A percentile compares a stretch with the other conserved stretches of the same genome.
These are phyloP conservation scores for Erebia aethiops DNA, from an alignment of 2,888 invertebrate genomes.

Conservation along the genomic window DNA sequence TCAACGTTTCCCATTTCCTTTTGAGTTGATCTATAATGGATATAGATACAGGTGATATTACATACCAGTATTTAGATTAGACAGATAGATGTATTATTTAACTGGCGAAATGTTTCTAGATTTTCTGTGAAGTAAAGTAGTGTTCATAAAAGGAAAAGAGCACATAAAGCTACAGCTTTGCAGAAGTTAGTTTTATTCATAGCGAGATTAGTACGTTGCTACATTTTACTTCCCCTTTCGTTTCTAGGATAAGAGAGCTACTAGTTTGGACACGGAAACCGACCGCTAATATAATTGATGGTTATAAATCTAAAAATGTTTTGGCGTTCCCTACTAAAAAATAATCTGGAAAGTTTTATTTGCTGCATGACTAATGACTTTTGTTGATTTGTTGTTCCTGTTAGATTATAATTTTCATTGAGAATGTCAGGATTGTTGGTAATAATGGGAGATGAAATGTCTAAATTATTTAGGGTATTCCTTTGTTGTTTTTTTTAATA, in stretches of 20 bases:
- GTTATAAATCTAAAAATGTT: conserved; percentile 62
- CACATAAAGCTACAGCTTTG: not conserved
- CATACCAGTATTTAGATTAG: not conserved
- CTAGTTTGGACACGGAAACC: conserved; percentile 65
- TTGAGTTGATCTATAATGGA: conserved; percentile 9
- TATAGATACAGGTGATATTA: conserved; percentile 3
- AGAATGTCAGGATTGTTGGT: not conserved
- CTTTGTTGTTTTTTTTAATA: conserved; percentile 10
- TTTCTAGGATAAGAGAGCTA: conserved; percentile 53
- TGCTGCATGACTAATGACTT: conserved; percentile 11
- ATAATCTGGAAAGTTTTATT: conserved; percentile 24
- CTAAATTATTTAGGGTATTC: not conserved
- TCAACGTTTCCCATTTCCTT: conserved; percentile 28
- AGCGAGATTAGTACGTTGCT: conserved; percentile 44
- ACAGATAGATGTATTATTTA: too few species aligned
- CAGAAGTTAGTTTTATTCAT: conserved; percentile 12
- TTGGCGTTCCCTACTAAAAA: conserved; percentile 41
- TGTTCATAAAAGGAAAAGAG: too few species aligned
- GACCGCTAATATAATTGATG: conserved; percentile 58
- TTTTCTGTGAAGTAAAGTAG: too few species aligned
- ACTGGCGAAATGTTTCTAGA: too few species aligned
- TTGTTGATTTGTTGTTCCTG: conserved; percentile 15
- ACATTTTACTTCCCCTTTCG: conserved; percentile 52
- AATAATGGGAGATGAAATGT: not conserved
- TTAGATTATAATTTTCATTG: not conserved